Evolutionary conservation across 2,797 vertebrate species (phyloP).

Genomic region (Allobates femoralis): DNA sequence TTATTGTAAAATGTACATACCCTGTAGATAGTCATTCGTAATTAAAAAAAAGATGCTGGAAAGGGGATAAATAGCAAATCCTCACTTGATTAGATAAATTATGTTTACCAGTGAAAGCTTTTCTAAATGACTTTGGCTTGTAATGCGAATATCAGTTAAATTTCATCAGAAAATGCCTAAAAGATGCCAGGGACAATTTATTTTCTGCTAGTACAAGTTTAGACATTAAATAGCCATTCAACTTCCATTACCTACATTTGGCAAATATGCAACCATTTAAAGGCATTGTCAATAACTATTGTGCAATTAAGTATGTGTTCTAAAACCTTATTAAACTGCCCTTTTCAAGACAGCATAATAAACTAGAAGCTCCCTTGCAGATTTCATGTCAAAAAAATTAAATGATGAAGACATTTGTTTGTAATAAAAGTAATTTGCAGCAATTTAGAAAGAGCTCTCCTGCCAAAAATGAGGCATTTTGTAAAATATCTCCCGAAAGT

Average conservation of each 20-base stretch:
- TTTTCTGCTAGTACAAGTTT: conserved; percentile 81
- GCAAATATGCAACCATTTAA: conserved; percentile 90
- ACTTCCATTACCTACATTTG: conserved; percentile 87
- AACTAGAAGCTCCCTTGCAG: conserved; percentile 78
- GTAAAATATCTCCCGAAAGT: neutral
- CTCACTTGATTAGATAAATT: neutral
- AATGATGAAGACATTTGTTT: conserved; percentile 74
- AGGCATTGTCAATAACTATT: conserved; percentile 90
- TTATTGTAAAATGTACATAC: conserved; percentile 1
- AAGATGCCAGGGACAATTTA: conserved; percentile 84
- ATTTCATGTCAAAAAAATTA: conserved; percentile 73
- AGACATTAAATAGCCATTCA: conserved; percentile 83
- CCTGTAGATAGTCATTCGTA: neutral
- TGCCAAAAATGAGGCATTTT: conserved; percentile 23
- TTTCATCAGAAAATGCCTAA: conserved; percentile 79
- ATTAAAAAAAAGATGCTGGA: neutral
- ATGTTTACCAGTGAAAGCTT: conserved; percentile 66
- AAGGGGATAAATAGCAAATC: neutral
- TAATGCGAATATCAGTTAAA: conserved; percentile 78
- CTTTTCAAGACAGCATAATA: conserved; percentile 81
- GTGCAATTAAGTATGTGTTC: conserved; percentile 91
- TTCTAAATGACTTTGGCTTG: conserved; percentile 74
- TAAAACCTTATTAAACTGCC: conserved; percentile 88
- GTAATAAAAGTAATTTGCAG: conserved; percentile 61
- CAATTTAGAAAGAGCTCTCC: neutral